Conservation (phyloP, 2,113 vertebrate genomes). For the Halichoerus grypus region DNA sequence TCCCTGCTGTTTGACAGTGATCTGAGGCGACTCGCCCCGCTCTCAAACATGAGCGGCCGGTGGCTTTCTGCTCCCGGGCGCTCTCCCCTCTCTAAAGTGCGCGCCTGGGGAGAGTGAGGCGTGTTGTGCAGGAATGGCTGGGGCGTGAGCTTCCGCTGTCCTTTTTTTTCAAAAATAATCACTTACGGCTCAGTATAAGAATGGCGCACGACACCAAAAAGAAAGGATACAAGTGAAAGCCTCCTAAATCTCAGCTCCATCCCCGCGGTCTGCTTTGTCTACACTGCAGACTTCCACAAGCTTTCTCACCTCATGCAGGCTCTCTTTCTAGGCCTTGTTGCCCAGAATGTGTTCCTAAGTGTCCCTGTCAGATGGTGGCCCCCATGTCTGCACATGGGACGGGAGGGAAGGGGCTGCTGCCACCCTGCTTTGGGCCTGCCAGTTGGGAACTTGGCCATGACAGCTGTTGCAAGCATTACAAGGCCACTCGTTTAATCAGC, state of each 20-base stretch:
- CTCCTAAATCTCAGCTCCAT: fast-evolving
- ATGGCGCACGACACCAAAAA: neutral
- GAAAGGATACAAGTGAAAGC: neutral
- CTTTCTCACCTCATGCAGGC: neutral
- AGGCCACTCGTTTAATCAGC: neutral
- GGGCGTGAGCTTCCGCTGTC: fast-evolving
- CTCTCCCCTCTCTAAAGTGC: neutral
- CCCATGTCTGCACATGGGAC: fast-evolving
- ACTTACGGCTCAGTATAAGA: neutral
- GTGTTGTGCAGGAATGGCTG: neutral
- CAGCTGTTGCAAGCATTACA: neutral
- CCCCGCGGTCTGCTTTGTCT: neutral
- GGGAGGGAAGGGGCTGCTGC: neutral
- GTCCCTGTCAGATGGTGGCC: neutral
- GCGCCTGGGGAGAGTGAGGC: too few species aligned
- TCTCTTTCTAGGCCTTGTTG: neutral
- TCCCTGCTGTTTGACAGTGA: constrained; percentile 56
- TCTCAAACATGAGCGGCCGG: neutral
- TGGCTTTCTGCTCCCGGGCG: neutral
- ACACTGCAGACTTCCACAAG: neutral
- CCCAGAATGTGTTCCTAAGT: neutral
- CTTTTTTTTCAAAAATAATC: neutral
- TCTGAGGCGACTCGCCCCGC: neutral
- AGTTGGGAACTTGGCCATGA: neutral
- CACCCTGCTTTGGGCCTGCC: neutral